phyloP scores from a whole-genome alignment of 2,888 invertebrate species.

The Aplocera efformata region DNA sequence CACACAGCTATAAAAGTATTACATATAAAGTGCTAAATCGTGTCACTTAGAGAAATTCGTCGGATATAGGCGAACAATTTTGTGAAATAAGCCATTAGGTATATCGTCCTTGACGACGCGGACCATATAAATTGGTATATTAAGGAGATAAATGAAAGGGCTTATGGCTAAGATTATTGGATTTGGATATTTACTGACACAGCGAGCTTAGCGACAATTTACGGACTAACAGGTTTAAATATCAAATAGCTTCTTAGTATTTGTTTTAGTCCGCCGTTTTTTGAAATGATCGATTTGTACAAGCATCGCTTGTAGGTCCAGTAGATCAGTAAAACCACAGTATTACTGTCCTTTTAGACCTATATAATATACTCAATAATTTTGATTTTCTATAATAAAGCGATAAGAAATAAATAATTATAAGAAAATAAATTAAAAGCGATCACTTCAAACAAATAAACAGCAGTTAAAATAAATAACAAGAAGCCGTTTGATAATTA shows the following conservation, averaged over 20 bases:
- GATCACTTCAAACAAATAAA: too few relatives aligned
- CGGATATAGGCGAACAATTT: constrained; percentile 41
- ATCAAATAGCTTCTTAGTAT: constrained; percentile 10
- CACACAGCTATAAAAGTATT: constrained; percentile 10
- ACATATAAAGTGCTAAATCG: constrained; percentile 57
- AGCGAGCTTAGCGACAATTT: constrained; percentile 10
- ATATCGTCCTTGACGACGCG: constrained; percentile 30
- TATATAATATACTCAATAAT: too few relatives aligned
- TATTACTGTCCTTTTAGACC: too few relatives aligned
- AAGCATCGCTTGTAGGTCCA: too few relatives aligned
- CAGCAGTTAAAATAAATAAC: too few relatives aligned
- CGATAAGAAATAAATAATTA: too few relatives aligned
- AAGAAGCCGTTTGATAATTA: too few relatives aligned
- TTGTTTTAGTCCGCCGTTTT: too few relatives aligned
- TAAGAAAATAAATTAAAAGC: too few relatives aligned
- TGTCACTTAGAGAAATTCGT: constrained; percentile 49
- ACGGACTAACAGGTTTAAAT: constrained; percentile 7
- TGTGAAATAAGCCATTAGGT: constrained; percentile 37
- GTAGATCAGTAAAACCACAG: too few relatives aligned
- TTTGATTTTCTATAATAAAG: too few relatives aligned
- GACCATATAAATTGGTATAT: constrained; percentile 35
- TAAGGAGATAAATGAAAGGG: constrained; percentile 31
- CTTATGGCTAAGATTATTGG: constrained; percentile 24
- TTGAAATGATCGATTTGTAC: too few relatives aligned
- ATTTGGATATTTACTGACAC: constrained; percentile 20